Evolutionary conservation across 1,140 invertebrate species (phyloP).

Genomic region (Himalopsyche phryganea): DNA sequence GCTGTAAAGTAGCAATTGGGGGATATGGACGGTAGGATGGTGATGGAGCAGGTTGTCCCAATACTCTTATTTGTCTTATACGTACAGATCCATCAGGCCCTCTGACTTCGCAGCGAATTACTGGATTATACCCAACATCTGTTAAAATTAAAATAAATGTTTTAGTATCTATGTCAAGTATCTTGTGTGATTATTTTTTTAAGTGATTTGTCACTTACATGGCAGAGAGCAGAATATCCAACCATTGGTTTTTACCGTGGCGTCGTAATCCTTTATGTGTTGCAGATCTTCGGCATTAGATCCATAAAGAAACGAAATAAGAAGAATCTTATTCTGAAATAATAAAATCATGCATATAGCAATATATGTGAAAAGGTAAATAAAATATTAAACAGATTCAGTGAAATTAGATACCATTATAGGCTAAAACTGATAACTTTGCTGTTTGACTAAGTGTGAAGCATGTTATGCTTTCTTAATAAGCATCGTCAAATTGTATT

Average conservation of each 20-base stretch:
- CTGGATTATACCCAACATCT: conserved; percentile 42
- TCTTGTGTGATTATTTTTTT: background rate
- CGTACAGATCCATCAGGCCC: conserved; percentile 88
- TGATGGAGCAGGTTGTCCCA: conserved; percentile 13
- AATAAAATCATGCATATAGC: background rate
- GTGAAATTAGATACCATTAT: too few relatives aligned
- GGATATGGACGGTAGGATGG: conserved; percentile 17
- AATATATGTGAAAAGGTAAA: background rate
- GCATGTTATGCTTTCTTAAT: too few relatives aligned
- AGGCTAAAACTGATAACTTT: too few relatives aligned
- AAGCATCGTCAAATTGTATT: too few relatives aligned
- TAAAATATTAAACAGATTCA: too few relatives aligned
- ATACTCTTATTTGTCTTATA: conserved; percentile 71
- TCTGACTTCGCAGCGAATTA: conserved; percentile 78
- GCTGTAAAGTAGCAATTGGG: conserved; percentile 67
- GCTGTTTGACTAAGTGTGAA: too few relatives aligned
- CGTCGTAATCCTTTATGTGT: conserved; percentile 76
- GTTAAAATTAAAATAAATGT: conserved; percentile 28
- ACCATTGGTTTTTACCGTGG: conserved; percentile 73
- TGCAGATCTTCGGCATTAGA: conserved; percentile 74
- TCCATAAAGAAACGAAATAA: conserved; percentile 77
- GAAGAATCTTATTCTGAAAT: conserved; percentile 83
- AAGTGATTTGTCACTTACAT: conserved; percentile 48
- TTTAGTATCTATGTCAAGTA: background rate
- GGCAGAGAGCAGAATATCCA: conserved; percentile 84